Conservation (phyloP, 1,140 invertebrate genomes). For the Eupristina koningsbergeri region DNA sequence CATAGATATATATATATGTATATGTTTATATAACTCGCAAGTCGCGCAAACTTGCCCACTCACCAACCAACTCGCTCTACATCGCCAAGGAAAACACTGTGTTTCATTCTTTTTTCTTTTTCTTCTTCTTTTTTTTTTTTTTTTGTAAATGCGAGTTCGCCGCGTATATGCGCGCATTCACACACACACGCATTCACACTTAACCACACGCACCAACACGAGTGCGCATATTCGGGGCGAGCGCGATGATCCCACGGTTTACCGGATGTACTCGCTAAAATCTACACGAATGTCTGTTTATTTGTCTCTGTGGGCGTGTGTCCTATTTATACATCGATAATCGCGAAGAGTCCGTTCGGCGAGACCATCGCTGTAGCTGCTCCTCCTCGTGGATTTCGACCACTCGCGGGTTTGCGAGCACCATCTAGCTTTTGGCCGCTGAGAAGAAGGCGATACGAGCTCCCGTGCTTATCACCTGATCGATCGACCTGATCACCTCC, state of each 20-base stretch:
- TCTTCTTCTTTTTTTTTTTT: too few species aligned
- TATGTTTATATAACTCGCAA: neutral
- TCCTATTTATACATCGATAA: neutral
- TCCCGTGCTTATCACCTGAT: too few species aligned
- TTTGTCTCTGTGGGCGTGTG: neutral
- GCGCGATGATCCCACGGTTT: too few species aligned
- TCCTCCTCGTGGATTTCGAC: neutral
- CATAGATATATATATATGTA: too few species aligned
- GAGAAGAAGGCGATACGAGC: too few species aligned
- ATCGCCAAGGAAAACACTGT: neutral
- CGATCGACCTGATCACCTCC: too few species aligned
- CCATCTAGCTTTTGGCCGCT: neutral
- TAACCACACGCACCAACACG: neutral
- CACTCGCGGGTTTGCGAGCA: neutral
- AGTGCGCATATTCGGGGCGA: too few species aligned
- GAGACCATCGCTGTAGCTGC: neutral
- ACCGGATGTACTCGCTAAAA: neutral
- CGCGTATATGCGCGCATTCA: neutral
- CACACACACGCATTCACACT: neutral
- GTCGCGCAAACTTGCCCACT: neutral
- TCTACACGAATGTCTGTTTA: neutral
- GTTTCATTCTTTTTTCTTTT: too few species aligned
- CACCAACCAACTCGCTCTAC: neutral
- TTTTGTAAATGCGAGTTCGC: neutral
- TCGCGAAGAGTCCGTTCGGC: neutral